phyloP scores from a whole-genome alignment of 2,797 vertebrate genomes.

The Diglossa cyanea region DNA sequence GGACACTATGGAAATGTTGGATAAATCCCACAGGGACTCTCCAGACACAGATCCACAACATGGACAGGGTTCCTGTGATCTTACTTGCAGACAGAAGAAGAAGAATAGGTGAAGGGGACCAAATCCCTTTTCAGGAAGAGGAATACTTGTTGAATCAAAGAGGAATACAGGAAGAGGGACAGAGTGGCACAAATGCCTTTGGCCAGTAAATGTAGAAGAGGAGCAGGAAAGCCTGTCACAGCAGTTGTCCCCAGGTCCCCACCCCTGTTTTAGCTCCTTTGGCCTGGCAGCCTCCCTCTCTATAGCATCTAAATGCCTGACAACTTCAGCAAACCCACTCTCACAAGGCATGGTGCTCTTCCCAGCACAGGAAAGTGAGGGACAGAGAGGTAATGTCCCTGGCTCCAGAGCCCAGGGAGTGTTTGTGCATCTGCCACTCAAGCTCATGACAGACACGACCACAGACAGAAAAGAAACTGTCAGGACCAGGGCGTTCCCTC shows the following conservation, averaged over 20 bases:
- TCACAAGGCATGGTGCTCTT: not conserved
- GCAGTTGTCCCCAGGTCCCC: not conserved
- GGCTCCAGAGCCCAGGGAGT: not conserved
- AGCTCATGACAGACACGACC: not conserved
- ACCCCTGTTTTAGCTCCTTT: not conserved
- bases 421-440: not conserved
- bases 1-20: not conserved
- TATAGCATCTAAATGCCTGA: not conserved
- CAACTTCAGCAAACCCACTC: not conserved
- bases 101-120: conserved; percentile 12
- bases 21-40: not conserved
- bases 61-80: not conserved
- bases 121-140: not conserved
- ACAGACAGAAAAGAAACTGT: not conserved
- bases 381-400: not conserved
- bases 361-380: not conserved
- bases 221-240: not conserved
- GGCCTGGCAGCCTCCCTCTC: not conserved
- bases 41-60: not conserved
- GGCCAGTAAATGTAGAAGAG: not conserved
- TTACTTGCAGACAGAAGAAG: not conserved
- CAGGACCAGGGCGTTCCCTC: not conserved
- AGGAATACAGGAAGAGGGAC: not conserved
- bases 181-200: not conserved
- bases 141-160: not conserved